Base-by-base conservation (phyloP, 1,140 invertebrate genomes). In the Drosophila saltans region DNA sequence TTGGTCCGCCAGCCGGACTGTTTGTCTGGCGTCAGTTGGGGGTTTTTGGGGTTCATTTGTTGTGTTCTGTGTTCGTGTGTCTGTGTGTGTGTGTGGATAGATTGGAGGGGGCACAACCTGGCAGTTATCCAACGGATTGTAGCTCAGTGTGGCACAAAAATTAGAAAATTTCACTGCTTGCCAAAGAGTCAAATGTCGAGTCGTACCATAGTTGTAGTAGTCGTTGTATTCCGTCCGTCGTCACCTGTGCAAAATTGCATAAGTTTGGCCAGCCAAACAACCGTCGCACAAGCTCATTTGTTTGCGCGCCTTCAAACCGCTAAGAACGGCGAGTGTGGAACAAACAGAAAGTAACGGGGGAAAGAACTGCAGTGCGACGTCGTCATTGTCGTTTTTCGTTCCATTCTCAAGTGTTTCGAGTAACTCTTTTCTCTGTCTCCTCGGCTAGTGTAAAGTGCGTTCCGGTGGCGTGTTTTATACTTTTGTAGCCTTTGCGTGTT, bases 151-250 rank as follows among this genome's bases (percentile, higher is more conserved):
- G 70, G 79, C 79, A 52, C 45, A 52, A 78, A 81, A 81, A 81
- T 81, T 81, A 81, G 75, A 82, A 81, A 72, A 72, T 81, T 75
- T 71, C 61, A 45, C 41, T 71, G 59, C 60, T 63, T 72, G 67
- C 62, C 73, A 85, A 83, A 84, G 45, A 52, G 83, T 88, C 83
- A 88, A 88, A 88, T 88, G 83, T 88, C 83, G 83, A 86, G 68
- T 67, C 80, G 71, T 24, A 52, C 45, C 24, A 52, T 52, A 8
- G 43, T 48, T 48, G 43, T 52, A 24, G 45, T 26, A 24, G 21
- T 52, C 8, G 63, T 48, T 60, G 26, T 62, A 7, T 4, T 26
- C 33, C 52, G 33, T 48, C 43, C 66, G 63, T 73, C 69, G 65
- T 75, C 81, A 84, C 81, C 81, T 84, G 81, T 80, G 71, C 69